Conservation (phyloP, 2,888 invertebrate species). For the Slavum lentiscoides region DNA sequence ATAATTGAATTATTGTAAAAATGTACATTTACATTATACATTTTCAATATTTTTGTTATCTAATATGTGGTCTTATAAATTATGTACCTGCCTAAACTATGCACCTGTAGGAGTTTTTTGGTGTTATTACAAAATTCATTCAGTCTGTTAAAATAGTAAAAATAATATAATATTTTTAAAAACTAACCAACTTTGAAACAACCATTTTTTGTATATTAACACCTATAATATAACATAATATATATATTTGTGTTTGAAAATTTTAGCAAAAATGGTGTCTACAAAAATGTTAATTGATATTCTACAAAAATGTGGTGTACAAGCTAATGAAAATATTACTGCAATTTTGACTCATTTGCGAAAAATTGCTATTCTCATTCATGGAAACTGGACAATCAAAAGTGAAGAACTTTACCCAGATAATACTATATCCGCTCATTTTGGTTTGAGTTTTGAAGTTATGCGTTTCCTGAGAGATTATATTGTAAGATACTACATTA, state of each 20-base stretch:
- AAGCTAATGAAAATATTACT: conserved; percentile 7
- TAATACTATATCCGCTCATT: conserved; percentile 31
- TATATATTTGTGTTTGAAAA: neutral
- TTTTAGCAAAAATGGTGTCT: conserved; percentile 42
- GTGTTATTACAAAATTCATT: neutral
- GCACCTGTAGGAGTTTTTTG: neutral
- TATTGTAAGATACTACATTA: conserved; percentile 12
- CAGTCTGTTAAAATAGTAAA: no score
- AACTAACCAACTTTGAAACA: no score
- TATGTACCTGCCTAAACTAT: neutral
- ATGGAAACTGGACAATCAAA: conserved; percentile 32
- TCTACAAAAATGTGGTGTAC: conserved; percentile 13
- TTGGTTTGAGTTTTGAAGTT: conserved; percentile 21
- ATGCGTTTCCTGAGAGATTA: conserved; percentile 39
- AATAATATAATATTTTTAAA: no score
- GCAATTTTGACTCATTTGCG: conserved; percentile 25
- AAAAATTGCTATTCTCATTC: conserved; percentile 18
- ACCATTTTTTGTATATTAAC: no score
- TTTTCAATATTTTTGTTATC: neutral
- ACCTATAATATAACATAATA: neutral
- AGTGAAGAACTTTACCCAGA: conserved; percentile 38
- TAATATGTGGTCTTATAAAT: neutral
- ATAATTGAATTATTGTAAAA: no score
- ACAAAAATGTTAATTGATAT: conserved; percentile 24
- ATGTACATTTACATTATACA: no score